A percentile compares a stretch with the other conserved stretches of the same genome.
These are phyloP conservation scores for Bimastos eiseni DNA, from an alignment of 2,888 invertebrate genomes.

Conservation along the genomic window DNA sequence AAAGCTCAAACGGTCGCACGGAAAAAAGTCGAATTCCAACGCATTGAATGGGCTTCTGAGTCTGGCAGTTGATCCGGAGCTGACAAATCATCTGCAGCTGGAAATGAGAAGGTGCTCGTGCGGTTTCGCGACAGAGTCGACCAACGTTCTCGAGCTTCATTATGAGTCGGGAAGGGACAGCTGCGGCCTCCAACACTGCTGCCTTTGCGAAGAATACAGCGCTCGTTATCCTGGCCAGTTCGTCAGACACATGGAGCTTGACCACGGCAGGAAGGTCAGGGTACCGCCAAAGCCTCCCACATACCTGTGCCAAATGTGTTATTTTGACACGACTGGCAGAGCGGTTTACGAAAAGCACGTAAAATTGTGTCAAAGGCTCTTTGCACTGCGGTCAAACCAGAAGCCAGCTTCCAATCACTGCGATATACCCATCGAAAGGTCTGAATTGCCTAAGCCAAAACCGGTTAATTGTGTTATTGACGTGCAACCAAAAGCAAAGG, in stretches of 20 bases:
- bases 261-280: background rate
- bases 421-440: background rate
- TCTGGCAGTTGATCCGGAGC: background rate
- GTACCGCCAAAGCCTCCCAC: background rate
- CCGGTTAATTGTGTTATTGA: background rate
- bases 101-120: background rate
- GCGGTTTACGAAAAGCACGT: background rate
- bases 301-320: background rate
- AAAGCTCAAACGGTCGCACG: background rate
- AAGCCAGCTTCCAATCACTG: background rate
- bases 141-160: conserved; percentile 2
- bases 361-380: background rate
- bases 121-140: background rate
- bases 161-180: background rate
- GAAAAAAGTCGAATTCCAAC: background rate
- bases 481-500: background rate
- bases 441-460: background rate
- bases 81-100: background rate
- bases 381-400: background rate
- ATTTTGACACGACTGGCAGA: conserved; percentile 3
- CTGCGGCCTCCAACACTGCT: background rate
- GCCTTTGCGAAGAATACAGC: conserved; percentile 8
- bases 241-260: conserved; percentile 1
- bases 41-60: background rate
- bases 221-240: conserved; percentile 9